Evolutionary conservation across 2,797 vertebrate species (phyloP), one percentile per base, ranked within the genome.

Genomic region (Sardinella longiceps): DNA sequence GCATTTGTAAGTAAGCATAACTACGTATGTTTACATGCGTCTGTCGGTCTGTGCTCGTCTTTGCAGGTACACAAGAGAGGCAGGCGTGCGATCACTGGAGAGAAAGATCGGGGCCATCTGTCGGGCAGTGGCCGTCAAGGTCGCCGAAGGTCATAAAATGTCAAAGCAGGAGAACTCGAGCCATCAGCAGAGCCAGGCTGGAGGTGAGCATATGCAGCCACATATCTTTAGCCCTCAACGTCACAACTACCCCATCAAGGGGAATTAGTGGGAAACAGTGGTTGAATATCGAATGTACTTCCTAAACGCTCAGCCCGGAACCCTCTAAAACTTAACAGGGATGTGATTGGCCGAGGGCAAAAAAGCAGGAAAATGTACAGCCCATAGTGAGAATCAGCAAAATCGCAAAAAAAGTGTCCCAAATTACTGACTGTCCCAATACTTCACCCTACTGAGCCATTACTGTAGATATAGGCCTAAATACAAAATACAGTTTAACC

Each of bases 61-160:
- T 48, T 84, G 48, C 88, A 99, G 98, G 50, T 99, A 99, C 86
- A 99, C 98, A 0, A 92, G 97, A 6, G 98, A 99, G 91, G 97
- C 98, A 0, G 98, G 98, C 0, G 98, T 99, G 25, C 97, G 98
- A n/a, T 97, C 98, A 6, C 94, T 99, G 84, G 98, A 99, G 87
- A 95, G 97, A 88, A 98, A 97, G 91, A 93, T 98, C 1, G 98
- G 97, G 25, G 98, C 97, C 0, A 94, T 99, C 86, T 99, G 98
- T 92, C 95, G 98, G 58, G 98, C 98, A 0, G 98, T 99, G 87
- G 98, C 98, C 0, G 97, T 99, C 80, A 99, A 97, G 86, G 97
- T 99, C 1, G 97, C 98, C 0, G 98, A 99, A 90, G 96, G 97
- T 82, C 97, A 96, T 86, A 94, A 94, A 86, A 93, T 95, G 46